Conservation (phyloP, 2,797 vertebrate species). For the Sylvilagus floridanus region DNA sequence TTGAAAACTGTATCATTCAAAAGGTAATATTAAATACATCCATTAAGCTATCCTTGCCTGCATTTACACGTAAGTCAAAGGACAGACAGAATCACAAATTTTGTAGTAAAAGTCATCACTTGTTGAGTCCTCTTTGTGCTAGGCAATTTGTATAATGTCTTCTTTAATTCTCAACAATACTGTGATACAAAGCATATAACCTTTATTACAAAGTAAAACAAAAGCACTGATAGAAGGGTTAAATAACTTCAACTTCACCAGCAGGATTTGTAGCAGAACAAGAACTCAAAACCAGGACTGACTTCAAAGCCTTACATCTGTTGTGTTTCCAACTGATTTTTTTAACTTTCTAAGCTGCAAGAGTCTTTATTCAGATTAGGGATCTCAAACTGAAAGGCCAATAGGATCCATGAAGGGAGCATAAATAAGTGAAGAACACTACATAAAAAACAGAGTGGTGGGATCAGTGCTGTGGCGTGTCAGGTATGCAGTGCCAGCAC, state of each 20-base stretch:
- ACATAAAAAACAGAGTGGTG: not conserved
- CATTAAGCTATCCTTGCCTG: not conserved
- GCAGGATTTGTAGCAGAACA: not conserved
- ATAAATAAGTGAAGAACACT: not conserved
- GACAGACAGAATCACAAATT: constrained; percentile 17
- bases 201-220: constrained; percentile 40
- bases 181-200: not conserved
- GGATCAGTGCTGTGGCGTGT: no score
- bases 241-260: not conserved
- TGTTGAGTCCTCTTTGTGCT: constrained; percentile 5
- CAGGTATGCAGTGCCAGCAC: no score
- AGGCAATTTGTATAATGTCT: not conserved
- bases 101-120: not conserved
- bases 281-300: constrained; percentile 1
- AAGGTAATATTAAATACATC: not conserved
- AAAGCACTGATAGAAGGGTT: not conserved
- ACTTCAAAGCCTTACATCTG: constrained; percentile 16
- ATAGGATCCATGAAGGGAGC: not conserved
- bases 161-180: not conserved
- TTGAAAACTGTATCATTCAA: not conserved
- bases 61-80: not conserved
- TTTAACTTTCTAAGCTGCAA: not conserved
- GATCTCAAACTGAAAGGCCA: constrained; percentile 26
- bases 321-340: not conserved
- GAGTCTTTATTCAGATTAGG: not conserved